Base-by-base conservation (phyloP, 2,888 invertebrate species). In the Hybos culiciformis region DNA sequence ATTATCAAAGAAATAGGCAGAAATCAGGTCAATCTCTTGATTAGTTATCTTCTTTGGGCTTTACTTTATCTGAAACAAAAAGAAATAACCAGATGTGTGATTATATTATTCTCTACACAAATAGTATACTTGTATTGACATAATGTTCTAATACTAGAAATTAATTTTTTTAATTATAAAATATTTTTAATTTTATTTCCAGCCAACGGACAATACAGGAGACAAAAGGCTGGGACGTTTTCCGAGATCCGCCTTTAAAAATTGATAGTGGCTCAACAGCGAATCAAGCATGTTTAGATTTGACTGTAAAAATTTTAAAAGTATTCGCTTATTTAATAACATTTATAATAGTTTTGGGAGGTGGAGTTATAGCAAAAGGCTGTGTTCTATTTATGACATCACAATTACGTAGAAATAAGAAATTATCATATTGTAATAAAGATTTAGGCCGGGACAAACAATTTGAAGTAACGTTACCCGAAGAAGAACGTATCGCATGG, bases 171-270 rank as follows among this genome's bases (percentile, higher is more conserved):
- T 17, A 17, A 17, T 7, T 18, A 34, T 11, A 6, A 39, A 20
- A 23, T 23, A 37, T 40, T 32, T 14, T 4, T 23, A 31, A 39
- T 42, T 40, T 46, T 47, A 19, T 39, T 55, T 51, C 1, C 46
- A 86, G 86, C 61, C 82, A 82, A 68, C 73, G 86, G 59, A 85
- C 85, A 48, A 78, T 85, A 54, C 80, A 80, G 59, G 87, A 86
- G 66, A 85, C 85, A 55, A 88, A 88, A 80, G 85, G 83, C 78
- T 94, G 94, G 94, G 93, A 94, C 75, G 91, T 93, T 46, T 94
- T 94, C 71, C 74, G 91, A 60, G 83, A 90, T 66, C 83, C 91
- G 53, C 92, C 93, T 9, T 81, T 81, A 54, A 86, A 88, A 67
- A 78, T 80, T 68, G 86, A 87, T 68, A 83, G 83, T 53, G 86